A percentile compares a stretch with the other conserved stretches of the same genome.
These are phyloP conservation scores for Drosophila sturtevanti DNA, from an alignment of 1,140 invertebrate species.

Conservation along the genomic window DNA sequence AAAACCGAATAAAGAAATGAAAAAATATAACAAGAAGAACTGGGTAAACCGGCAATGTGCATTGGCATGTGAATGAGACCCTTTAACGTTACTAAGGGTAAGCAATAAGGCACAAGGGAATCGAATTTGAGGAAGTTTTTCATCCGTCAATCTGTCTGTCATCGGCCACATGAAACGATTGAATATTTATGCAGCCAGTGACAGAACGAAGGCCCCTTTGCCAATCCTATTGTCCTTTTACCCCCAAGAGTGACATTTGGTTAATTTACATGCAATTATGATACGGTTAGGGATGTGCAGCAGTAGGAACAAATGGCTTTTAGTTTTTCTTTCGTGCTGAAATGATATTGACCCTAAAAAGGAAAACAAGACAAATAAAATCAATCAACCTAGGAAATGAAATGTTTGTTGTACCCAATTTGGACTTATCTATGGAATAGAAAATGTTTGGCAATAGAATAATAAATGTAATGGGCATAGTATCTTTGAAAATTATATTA, in stretches of 20 bases:
- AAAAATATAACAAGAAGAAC: neutral
- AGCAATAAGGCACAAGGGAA: constrained; percentile 45
- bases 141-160: constrained; percentile 21
- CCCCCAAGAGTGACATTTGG: constrained; percentile 34
- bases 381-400: neutral
- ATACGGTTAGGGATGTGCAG: neutral
- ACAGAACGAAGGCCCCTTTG: neutral
- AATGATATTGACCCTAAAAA: neutral
- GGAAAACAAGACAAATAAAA: neutral
- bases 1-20: constrained; percentile 32
- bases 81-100: constrained; percentile 6
- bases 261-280: constrained; percentile 62
- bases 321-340: neutral
- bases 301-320: neutral
- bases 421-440: neutral
- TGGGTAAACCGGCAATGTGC: neutral
- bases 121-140: constrained; percentile 19
- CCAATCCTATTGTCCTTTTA: neutral
- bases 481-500: neutral
- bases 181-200: constrained; percentile 52
- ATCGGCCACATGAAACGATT: constrained; percentile 44
- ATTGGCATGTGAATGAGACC: constrained; percentile 5
- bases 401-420: neutral
- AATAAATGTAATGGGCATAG: neutral
- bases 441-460: neutral